Conservation (phyloP, 2,113 vertebrate species). For the Triplophysa rosa region DNA sequence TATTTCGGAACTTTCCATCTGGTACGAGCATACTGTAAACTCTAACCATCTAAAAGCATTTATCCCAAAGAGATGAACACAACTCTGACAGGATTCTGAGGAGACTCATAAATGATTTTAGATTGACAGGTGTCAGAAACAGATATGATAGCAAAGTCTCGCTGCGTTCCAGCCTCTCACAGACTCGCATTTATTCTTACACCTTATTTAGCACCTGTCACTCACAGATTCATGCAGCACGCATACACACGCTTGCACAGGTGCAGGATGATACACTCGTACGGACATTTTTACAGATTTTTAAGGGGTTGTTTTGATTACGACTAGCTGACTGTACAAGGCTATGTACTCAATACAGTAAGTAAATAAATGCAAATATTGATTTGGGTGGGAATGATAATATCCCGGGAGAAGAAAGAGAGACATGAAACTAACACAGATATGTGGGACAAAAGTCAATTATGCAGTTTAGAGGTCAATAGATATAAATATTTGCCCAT, state of each 20-base stretch:
- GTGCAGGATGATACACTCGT: background rate
- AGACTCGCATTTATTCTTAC: conserved; percentile 2
- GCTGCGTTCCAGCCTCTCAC: background rate
- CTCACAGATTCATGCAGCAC: background rate
- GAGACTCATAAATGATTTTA: background rate
- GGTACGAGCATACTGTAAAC: conserved; percentile 17
- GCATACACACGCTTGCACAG: background rate
- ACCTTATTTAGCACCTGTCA: conserved; percentile 26
- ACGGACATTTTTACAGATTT: background rate
- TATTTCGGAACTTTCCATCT: background rate
- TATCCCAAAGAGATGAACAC: conserved; percentile 1
- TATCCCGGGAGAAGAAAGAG: too few relatives aligned
- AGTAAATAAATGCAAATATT: too few relatives aligned
- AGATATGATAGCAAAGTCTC: conserved; percentile 21
- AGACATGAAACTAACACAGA: too few relatives aligned
- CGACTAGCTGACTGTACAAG: background rate
- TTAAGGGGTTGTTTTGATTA: background rate
- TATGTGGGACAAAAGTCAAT: too few relatives aligned
- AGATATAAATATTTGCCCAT: too few relatives aligned
- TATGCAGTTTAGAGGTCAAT: too few relatives aligned
- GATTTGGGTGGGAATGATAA: too few relatives aligned
- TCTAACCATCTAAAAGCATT: background rate
- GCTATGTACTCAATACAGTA: background rate
- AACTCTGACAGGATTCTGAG: background rate
- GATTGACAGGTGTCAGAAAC: conserved; percentile 29